Evolutionary conservation across 2,113 vertebrate genomes (phyloP), one percentile per base, ranked within the genome.

Genomic region (Vireo altiloquus): DNA sequence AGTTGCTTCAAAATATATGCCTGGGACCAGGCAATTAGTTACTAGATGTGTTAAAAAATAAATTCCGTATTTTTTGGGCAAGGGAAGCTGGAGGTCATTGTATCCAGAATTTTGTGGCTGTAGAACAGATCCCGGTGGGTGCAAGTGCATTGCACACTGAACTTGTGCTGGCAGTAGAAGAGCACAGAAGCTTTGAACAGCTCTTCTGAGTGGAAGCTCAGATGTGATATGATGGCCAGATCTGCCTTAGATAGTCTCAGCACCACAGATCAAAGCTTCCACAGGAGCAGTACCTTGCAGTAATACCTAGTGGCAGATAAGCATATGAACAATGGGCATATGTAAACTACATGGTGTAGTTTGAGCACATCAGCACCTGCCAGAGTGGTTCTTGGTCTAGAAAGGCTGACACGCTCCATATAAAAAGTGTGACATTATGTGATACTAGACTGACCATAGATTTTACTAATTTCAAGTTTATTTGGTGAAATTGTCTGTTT

Each of bases 321-420:
- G 2, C 3, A 2, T 42, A 15, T 54, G 33, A 74, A 70, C 47
- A 54, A 0, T 5, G 30, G 27, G 27, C 12, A 7, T 3, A 0
- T 60, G 61, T 59, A 52, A 91, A 47, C 19, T 27, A 5, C 13
- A 2, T 0, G 0, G 14, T 1, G 0, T 33, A 57, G 40, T 35
- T 65, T 2, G 2, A 69, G 70, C 39, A 21, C 31, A 78, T 0
- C 16, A 59, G 25, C 59, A 39, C 11, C 39, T 81, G 60, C 15
- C 33, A 47, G 50, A 74, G 63, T 56, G 19, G 8, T 57, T 87
- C 20, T 24, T 65, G 40, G 7, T 57, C 50, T 69, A 39, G 46
- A 72, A 69, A 39, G 40, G 14, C 17, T 88, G 40, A n/a, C 19
- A 35, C 6, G 4, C 21, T 87, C 30, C 9, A 2, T 54, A 24